phyloP scores from a whole-genome alignment of 1,140 invertebrate species.

The Pentalonia nigronervosa region DNA sequence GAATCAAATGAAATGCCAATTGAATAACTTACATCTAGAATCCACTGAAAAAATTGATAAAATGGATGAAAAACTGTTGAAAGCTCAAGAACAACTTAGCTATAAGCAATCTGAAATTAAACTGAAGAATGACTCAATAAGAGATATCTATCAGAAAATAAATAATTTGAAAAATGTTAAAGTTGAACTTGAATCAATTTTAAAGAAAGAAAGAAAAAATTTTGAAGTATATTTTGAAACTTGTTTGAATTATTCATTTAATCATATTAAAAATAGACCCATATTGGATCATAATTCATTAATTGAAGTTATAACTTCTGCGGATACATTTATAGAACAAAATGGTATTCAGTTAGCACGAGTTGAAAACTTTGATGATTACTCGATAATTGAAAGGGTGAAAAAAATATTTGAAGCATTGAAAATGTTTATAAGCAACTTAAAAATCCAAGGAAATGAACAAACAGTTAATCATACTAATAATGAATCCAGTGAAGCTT shows the following conservation, averaged over 20 bases:
- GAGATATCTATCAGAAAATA: constrained; percentile 10
- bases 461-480: background rate
- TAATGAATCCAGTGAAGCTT: constrained; percentile 29
- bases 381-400: constrained; percentile 43
- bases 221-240: constrained; percentile 10
- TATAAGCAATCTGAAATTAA: background rate
- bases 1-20: background rate
- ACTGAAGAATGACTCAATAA: constrained; percentile 11
- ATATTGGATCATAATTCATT: constrained; percentile 22
- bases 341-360: constrained; percentile 41
- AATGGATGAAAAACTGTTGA: background rate
- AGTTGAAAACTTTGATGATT: constrained; percentile 42
- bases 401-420: constrained; percentile 54
- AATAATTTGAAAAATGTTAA: constrained; percentile 36
- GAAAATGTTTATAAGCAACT: constrained; percentile 45
- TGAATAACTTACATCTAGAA: constrained; percentile 11
- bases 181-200: background rate
- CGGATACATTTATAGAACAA: constrained; percentile 52
- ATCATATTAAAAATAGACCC: background rate
- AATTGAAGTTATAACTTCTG: constrained; percentile 51
- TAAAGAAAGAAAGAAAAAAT: constrained; percentile 4
- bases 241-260: constrained; percentile 2
- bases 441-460: constrained; percentile 29
- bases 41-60: background rate
- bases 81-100: constrained; percentile 16